Percentiles rank a stretch among this genome's conserved stretches.
These are phyloP conservation scores for Aurelia sp. DNA, from an alignment of 30 jellyfish, hydroid and myxozoan species.

Conservation along the genomic window DNA sequence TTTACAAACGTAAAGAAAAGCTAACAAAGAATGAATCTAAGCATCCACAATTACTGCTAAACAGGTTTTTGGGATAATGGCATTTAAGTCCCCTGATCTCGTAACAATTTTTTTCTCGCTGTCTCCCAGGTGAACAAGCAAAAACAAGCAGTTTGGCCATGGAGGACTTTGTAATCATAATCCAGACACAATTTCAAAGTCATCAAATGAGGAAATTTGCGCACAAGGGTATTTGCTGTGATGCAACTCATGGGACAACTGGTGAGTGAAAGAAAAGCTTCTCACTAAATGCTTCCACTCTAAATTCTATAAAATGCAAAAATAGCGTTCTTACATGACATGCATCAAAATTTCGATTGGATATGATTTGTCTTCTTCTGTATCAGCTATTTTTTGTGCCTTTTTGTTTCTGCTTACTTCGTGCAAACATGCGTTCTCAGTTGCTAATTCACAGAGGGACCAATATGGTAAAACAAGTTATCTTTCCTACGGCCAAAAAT, in stretches of 20 bases:
- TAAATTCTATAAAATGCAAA: background rate
- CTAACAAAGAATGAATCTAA: too few relatives aligned
- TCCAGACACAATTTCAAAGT: background rate
- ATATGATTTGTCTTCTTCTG: too few relatives aligned
- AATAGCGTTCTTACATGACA: background rate
- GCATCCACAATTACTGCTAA: too few relatives aligned
- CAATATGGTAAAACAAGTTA: too few relatives aligned
- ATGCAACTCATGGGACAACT: conserved; percentile 7
- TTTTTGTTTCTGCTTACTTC: too few relatives aligned
- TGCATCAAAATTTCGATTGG: too few relatives aligned
- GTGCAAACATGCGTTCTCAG: too few relatives aligned
- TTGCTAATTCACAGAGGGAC: too few relatives aligned
- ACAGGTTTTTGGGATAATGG: background rate
- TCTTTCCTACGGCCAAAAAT: too few relatives aligned
- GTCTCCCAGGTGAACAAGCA: background rate
- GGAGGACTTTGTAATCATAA: conserved; percentile 2
- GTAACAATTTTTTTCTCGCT: background rate
- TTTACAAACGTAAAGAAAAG: too few relatives aligned
- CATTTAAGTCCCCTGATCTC: background rate
- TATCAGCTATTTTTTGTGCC: too few relatives aligned
- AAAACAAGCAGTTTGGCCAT: background rate
- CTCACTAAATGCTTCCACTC: background rate
- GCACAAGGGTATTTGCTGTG: background rate
- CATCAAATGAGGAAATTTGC: conserved; percentile 8
- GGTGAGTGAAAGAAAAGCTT: background rate